These are phyloP conservation scores for Liodrosophila aerea DNA, from an alignment of 2,888 invertebrate species.

Conservation along the genomic window DNA sequence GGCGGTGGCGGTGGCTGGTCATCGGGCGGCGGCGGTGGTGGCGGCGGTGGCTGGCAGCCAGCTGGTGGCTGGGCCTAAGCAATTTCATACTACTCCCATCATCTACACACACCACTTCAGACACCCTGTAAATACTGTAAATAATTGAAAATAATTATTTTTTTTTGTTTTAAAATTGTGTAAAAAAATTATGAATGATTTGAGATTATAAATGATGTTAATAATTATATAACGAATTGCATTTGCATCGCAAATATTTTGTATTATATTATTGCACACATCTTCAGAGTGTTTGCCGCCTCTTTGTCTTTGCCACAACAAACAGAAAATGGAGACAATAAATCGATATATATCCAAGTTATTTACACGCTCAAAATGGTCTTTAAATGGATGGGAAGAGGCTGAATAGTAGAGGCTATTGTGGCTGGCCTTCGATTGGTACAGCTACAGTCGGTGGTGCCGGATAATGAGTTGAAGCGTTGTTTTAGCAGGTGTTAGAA, in stretches of 20 bases:
- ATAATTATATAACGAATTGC: slow-evolving; percentile 28
- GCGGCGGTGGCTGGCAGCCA: slow-evolving; percentile 71
- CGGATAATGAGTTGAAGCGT: too few species aligned
- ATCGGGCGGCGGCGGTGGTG: slow-evolving; percentile 57
- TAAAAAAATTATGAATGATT: too few species aligned
- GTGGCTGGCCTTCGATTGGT: too few species aligned
- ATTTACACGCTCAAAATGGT: too few species aligned
- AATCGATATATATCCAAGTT: background rate
- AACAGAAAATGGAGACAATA: slow-evolving; percentile 7
- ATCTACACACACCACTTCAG: background rate
- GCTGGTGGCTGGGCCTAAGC: slow-evolving; percentile 77
- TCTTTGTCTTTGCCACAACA: background rate
- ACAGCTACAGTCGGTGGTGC: too few species aligned
- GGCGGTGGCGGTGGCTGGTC: slow-evolving; percentile 55
- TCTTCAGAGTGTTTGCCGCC: too few species aligned
- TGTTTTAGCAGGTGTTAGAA: too few species aligned
- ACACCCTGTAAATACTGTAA: slow-evolving; percentile 65
- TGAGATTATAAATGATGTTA: background rate
- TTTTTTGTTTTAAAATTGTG: background rate
- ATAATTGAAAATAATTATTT: slow-evolving; percentile 38
- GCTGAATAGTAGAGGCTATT: too few species aligned
- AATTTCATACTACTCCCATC: background rate
- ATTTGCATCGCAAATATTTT: slow-evolving; percentile 23
- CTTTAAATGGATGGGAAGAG: too few species aligned
- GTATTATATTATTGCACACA: slow-evolving; percentile 9